These are phyloP conservation scores for Poeciliopsis paucimaculata DNA, from an alignment of 2,797 vertebrate genomes.

Conservation along the genomic window DNA sequence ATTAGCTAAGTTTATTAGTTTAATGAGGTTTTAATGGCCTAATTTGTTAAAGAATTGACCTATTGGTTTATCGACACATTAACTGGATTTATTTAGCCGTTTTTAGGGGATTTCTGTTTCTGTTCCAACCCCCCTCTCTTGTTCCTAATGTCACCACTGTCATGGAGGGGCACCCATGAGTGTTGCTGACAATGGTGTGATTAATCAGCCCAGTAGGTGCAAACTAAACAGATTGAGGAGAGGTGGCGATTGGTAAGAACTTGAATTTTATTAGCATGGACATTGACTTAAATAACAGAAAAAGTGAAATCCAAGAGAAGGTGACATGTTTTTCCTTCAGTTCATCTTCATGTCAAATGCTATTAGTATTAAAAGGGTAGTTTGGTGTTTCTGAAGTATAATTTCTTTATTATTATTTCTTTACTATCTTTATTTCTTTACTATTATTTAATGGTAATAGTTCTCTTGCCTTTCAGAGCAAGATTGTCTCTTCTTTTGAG, in stretches of 20 bases:
- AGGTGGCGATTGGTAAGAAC: background rate
- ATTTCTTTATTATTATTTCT: background rate
- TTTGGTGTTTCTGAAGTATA: background rate
- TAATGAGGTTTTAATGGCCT: slow-evolving; percentile 1
- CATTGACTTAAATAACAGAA: background rate
- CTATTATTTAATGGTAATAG: background rate
- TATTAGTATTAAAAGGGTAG: background rate
- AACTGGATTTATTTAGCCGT: background rate
- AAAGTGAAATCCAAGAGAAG: background rate
- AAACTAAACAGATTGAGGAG: background rate
- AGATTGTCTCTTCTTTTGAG: background rate
- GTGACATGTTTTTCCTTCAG: background rate
- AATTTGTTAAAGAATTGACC: slow-evolving; percentile 11
- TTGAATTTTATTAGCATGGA: background rate
- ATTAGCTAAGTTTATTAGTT: background rate
- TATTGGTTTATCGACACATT: background rate
- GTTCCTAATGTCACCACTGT: background rate
- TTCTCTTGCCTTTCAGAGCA: background rate
- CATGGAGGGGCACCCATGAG: background rate
- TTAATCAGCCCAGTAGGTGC: background rate
- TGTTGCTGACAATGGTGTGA: background rate
- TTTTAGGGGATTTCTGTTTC: background rate
- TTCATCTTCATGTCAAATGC: background rate
- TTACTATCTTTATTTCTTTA: no score
- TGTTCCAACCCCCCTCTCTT: background rate